A percentile compares a stretch with the other conserved stretches of the same genome.
phyloP scores from a whole-genome alignment of 2,888 invertebrate genomes.

The Salticus scenicus region DNA sequence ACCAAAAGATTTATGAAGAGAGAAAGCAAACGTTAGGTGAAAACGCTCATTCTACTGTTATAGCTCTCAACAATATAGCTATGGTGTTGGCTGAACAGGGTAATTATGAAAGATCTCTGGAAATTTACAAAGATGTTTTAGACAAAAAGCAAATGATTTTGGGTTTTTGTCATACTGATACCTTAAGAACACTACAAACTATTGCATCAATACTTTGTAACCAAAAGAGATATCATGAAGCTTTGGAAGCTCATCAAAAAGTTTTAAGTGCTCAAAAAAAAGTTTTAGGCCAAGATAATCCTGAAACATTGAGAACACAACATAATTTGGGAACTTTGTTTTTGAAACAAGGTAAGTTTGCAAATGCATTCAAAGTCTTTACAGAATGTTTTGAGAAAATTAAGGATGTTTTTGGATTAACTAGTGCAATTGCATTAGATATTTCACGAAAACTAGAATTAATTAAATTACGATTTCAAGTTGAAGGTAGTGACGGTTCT shows the following conservation, averaged over 20 bases:
- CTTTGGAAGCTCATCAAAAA: slow-evolving; percentile 9
- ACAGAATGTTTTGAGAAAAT: not conserved
- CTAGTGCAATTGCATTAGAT: not conserved
- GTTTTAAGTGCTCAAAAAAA: slow-evolving; percentile 1
- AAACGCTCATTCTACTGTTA: not conserved
- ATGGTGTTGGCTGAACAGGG: not conserved
- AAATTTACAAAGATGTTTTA: slow-evolving; percentile 8
- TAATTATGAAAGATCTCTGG: slow-evolving; percentile 3
- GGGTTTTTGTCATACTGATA: not conserved
- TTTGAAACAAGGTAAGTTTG: slow-evolving; percentile 3
- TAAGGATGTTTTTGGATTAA: not conserved
- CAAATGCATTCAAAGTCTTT: not conserved
- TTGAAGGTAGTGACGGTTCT: not conserved
- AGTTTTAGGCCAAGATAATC: slow-evolving; percentile 5
- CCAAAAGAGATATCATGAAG: slow-evolving; percentile 15
- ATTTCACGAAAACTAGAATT: not conserved
- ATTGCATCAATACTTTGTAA: slow-evolving; percentile 3
- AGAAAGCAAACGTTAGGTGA: slow-evolving; percentile 19
- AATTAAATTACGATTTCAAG: not conserved
- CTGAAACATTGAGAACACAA: slow-evolving; percentile 9
- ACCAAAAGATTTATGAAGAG: not conserved
- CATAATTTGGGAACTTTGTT: not conserved
- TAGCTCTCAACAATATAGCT: slow-evolving; percentile 12
- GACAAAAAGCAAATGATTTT: not conserved
- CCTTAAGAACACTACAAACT: slow-evolving; percentile 21